Conservation (phyloP, 2,797 vertebrate species). For the Ptychobarbus kaznakovi region DNA sequence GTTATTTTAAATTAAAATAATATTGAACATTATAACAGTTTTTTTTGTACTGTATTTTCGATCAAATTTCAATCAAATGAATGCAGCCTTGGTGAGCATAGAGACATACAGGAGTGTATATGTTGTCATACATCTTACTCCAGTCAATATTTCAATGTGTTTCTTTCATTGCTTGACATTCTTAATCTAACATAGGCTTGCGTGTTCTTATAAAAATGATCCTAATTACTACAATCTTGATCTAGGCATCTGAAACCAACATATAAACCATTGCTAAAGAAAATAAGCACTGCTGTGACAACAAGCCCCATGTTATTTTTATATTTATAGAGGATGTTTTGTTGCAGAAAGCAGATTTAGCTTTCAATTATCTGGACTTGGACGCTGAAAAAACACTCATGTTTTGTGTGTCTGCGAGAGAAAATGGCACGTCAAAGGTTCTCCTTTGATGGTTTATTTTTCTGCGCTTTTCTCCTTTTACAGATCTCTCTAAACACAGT, state of each 20-base stretch:
- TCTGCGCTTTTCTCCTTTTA: neutral
- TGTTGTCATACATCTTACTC: neutral
- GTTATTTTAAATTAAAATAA: neutral
- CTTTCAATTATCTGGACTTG: neutral
- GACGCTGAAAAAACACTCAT: neutral
- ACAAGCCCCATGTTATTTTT: neutral
- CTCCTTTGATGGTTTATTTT: conserved; percentile 4
- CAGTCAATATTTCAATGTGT: neutral
- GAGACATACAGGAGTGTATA: neutral
- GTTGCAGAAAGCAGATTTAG: conserved; percentile 3
- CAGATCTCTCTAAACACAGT: neutral
- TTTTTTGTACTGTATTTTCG: too few relatives aligned
- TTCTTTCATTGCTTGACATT: neutral
- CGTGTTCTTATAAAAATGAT: neutral
- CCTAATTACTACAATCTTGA: neutral
- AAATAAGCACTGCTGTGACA: neutral
- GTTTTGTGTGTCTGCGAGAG: neutral
- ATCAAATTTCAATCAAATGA: neutral
- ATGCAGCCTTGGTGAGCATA: neutral
- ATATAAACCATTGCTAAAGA: neutral
- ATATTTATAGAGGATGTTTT: conserved; percentile 2
- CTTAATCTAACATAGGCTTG: neutral
- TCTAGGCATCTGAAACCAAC: neutral
- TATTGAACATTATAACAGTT: neutral
- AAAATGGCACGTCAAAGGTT: conserved; percentile 1